These are phyloP conservation scores for Ginglymostoma cirratum DNA, from an alignment of 2,113 vertebrate species.

Conservation along the genomic window DNA sequence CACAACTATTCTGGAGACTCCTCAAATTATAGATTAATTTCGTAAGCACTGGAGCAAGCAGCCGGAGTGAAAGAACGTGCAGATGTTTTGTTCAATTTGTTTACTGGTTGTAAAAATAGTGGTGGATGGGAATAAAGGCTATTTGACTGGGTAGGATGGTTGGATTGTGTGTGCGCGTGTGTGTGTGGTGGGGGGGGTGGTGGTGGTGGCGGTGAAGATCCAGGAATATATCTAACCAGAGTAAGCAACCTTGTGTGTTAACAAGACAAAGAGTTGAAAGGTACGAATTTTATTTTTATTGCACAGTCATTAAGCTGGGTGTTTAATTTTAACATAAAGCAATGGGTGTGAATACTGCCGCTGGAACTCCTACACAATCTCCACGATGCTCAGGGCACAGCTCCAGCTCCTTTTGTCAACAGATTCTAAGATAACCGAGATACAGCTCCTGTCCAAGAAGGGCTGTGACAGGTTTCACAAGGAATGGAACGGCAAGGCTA, in stretches of 20 bases:
- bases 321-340: neutral
- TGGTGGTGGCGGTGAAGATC: too few species aligned
- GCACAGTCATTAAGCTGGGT: neutral
- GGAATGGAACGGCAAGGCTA: neutral
- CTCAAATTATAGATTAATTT: neutral
- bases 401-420: neutral
- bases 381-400: neutral
- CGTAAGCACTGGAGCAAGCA: neutral
- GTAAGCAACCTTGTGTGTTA: neutral
- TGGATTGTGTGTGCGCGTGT: too few species aligned
- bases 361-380: slow-evolving; percentile 12
- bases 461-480: neutral
- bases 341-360: neutral
- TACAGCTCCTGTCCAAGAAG: neutral
- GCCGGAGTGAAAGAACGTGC: neutral
- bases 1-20: neutral
- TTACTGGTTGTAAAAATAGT: neutral
- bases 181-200: too few species aligned
- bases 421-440: neutral
- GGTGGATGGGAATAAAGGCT: neutral
- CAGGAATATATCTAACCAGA: neutral
- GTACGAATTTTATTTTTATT: neutral
- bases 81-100: neutral
- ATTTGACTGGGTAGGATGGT: neutral
- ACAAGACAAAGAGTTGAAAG: neutral